Conservation (phyloP, 2,113 vertebrate genomes). For the Acanthochromis polyacanthus region DNA sequence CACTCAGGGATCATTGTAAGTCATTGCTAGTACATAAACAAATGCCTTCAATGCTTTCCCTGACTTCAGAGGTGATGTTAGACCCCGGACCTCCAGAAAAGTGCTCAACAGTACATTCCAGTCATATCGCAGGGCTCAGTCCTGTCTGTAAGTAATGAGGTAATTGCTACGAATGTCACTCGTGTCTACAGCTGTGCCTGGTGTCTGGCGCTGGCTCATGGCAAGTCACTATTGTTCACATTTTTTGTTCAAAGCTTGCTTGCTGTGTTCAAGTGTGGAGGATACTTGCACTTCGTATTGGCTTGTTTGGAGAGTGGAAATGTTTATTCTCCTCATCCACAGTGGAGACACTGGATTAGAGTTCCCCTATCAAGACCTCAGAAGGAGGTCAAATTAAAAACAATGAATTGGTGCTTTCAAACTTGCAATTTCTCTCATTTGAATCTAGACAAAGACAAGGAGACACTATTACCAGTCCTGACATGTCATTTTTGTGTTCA, state of each 20-base stretch:
- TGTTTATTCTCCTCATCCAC: slow-evolving; percentile 20
- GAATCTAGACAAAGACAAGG: no score
- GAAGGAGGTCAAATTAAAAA: not conserved
- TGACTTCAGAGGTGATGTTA: not conserved
- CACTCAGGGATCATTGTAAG: not conserved
- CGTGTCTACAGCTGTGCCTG: not conserved
- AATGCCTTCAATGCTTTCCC: not conserved
- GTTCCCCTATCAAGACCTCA: not conserved
- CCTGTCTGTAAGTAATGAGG: not conserved
- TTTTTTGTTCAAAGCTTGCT: slow-evolving; percentile 8
- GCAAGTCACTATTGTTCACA: not conserved
- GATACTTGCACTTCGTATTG: not conserved
- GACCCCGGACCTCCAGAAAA: not conserved
- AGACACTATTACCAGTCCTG: no score
- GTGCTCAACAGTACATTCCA: no score
- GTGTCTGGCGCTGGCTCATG: not conserved
- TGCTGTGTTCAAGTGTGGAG: not conserved
- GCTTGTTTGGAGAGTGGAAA: not conserved
- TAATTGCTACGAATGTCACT: slow-evolving; percentile 1
- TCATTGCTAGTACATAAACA: not conserved
- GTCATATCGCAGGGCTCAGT: not conserved
- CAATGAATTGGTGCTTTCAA: not conserved
- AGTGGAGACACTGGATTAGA: not conserved
- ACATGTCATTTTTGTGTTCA: no score
- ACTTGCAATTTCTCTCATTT: no score